Conservation (phyloP, 64 coral and sea anemone genomes). For the Platygyra sinensis region DNA sequence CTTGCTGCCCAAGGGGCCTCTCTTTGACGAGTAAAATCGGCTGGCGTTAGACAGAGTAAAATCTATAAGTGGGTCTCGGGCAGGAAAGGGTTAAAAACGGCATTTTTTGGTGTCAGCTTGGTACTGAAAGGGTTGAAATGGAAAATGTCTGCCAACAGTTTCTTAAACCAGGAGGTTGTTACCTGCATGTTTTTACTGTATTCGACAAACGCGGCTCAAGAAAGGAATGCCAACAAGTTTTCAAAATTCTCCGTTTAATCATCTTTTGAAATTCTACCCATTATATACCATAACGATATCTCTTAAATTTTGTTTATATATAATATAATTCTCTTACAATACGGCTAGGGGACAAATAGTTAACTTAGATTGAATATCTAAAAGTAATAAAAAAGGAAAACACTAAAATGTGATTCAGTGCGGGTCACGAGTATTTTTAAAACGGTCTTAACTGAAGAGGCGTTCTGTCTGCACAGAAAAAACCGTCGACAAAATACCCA, state of each 20-base stretch:
- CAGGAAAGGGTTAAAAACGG: too few species aligned
- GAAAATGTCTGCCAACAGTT: too few species aligned
- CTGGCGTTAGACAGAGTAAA: too few species aligned
- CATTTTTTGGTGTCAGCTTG: too few species aligned
- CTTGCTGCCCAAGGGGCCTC: too few species aligned
- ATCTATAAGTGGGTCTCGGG: too few species aligned
- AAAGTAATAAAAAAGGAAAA: slow-evolving; percentile 24
- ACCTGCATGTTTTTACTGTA: too few species aligned
- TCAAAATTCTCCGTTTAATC: slow-evolving; percentile 25
- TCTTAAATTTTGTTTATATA: slow-evolving; percentile 16
- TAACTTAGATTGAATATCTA: neutral
- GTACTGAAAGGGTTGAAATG: too few species aligned
- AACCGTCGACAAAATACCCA: neutral
- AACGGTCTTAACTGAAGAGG: neutral
- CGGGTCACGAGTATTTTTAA: neutral
- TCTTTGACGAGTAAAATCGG: too few species aligned
- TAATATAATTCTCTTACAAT: slow-evolving; percentile 34
- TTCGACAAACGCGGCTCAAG: neutral
- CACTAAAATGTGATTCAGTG: slow-evolving; percentile 11
- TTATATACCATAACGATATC: neutral
- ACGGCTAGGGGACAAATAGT: neutral
- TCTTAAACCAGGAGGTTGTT: too few species aligned
- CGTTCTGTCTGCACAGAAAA: neutral
- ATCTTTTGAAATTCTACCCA: neutral
- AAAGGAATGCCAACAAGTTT: neutral